These are phyloP conservation scores for Apolygus lucorum DNA, from an alignment of 1,140 invertebrate genomes.

Conservation along the genomic window DNA sequence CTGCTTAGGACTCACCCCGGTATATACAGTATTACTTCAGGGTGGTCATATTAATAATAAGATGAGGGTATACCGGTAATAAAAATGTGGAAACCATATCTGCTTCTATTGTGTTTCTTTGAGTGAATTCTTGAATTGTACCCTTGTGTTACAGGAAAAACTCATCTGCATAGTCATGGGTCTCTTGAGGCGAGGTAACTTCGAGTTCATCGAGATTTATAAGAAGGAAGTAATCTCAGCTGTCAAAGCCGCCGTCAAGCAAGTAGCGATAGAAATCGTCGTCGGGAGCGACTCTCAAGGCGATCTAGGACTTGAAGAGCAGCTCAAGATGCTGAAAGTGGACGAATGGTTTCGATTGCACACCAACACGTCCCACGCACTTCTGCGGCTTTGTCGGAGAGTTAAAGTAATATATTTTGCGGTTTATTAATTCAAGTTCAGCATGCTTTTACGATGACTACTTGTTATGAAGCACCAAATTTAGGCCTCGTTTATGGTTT, in stretches of 20 bases:
- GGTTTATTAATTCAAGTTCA: too few species aligned
- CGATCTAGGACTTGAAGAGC: constrained; percentile 44
- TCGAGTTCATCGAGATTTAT: constrained; percentile 79
- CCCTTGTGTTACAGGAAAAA: constrained; percentile 55
- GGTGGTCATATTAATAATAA: not conserved
- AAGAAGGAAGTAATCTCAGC: constrained; percentile 83
- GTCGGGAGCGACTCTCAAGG: constrained; percentile 47
- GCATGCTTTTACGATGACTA: too few species aligned
- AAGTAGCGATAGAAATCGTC: constrained; percentile 71
- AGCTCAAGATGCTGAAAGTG: constrained; percentile 52
- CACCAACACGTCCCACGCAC: constrained; percentile 58
- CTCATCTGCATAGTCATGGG: constrained; percentile 82
- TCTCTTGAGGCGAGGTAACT: constrained; percentile 72
- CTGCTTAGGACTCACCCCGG: too few species aligned
- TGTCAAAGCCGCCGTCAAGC: constrained; percentile 80
- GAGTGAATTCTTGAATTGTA: too few species aligned
- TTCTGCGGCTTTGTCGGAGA: constrained; percentile 45
- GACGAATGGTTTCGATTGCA: constrained; percentile 73
- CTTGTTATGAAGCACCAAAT: too few species aligned
- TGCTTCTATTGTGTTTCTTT: too few species aligned
- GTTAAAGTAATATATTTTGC: constrained; percentile 58
- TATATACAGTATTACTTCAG: constrained; percentile 25
- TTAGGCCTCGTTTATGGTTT: too few species aligned
- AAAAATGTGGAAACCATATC: too few species aligned
- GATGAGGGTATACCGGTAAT: too few species aligned